These are phyloP conservation scores for Streblospio benedicti DNA, from an alignment of 1,140 invertebrate species.

Conservation along the genomic window DNA sequence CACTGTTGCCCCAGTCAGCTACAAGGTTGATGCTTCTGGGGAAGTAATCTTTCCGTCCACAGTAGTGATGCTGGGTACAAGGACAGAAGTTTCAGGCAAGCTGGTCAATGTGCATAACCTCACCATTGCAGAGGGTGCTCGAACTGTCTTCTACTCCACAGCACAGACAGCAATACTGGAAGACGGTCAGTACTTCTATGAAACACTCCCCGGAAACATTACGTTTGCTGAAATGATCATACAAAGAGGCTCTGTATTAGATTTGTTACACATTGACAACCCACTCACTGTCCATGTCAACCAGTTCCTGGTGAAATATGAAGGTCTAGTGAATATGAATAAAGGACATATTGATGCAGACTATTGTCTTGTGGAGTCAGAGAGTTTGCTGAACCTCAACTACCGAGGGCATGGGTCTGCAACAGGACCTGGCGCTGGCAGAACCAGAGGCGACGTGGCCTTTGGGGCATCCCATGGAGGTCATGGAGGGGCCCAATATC, in stretches of 20 bases:
- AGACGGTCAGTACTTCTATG: conserved; percentile 23
- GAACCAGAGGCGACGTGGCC: conserved; percentile 18
- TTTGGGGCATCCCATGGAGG: conserved; percentile 33
- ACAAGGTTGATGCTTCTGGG: conserved; percentile 24
- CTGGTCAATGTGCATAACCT: conserved; percentile 32
- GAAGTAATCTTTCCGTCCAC: conserved; percentile 31
- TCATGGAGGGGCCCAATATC: conserved; percentile 29
- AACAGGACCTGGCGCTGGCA: conserved; percentile 22
- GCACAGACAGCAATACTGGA: conserved; percentile 31
- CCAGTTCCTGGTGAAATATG: conserved; percentile 27
- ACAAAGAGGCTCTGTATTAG: conserved; percentile 26
- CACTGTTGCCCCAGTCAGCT: conserved; percentile 36
- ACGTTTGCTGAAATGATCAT: conserved; percentile 26
- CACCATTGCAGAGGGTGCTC: conserved; percentile 30
- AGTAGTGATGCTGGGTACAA: conserved; percentile 31
- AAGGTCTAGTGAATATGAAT: conserved; percentile 26
- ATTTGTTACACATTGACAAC: conserved; percentile 24
- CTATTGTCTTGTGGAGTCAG: conserved; percentile 27
- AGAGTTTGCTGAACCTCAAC: conserved; percentile 24
- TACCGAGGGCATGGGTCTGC: conserved; percentile 22
- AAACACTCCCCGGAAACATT: conserved; percentile 30
- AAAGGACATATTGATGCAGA: conserved; percentile 27
- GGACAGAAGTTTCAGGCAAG: conserved; percentile 25
- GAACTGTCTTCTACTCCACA: conserved; percentile 27
- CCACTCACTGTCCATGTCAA: conserved; percentile 24